Percentiles rank a stretch among this genome's conserved stretches.
Conservation (phyloP, 2,888 invertebrate genomes). For the Ditula angustiorana region DNA sequence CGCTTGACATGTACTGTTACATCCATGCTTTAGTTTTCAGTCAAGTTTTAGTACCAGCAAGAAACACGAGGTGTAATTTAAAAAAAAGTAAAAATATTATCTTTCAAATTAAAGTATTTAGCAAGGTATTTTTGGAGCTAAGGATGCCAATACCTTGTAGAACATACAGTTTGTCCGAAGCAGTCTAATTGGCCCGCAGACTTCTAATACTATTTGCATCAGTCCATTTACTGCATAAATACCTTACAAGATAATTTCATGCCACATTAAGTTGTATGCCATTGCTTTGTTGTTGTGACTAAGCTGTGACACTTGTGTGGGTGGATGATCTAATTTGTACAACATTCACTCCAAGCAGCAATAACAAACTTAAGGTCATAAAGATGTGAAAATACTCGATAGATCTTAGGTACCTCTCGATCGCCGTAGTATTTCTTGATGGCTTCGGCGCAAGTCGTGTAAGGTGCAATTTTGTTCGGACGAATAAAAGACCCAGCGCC, state of each 20-base stretch:
- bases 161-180: no score
- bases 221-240: constrained; percentile 16
- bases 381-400: neutral
- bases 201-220: neutral
- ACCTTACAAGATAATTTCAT: neutral
- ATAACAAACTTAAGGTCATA: neutral
- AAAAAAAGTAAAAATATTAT: no score
- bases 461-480: constrained; percentile 91
- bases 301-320: constrained; percentile 44
- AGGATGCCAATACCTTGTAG: neutral
- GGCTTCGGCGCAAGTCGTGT: constrained; percentile 90
- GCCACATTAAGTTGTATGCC: neutral
- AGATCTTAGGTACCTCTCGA: constrained; percentile 65
- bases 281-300: constrained; percentile 30
- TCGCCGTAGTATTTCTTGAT: constrained; percentile 84
- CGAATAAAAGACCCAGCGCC: constrained; percentile 96
- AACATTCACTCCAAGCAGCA: neutral
- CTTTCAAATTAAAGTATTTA: no score
- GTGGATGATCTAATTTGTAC: constrained; percentile 53
- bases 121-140: neutral
- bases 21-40: no score
- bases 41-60: no score
- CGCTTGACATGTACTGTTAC: no score
- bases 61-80: no score
- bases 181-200: no score